Evolutionary conservation across 2,113 vertebrate genomes (phyloP).

Genomic region (Corvus cornix): DNA sequence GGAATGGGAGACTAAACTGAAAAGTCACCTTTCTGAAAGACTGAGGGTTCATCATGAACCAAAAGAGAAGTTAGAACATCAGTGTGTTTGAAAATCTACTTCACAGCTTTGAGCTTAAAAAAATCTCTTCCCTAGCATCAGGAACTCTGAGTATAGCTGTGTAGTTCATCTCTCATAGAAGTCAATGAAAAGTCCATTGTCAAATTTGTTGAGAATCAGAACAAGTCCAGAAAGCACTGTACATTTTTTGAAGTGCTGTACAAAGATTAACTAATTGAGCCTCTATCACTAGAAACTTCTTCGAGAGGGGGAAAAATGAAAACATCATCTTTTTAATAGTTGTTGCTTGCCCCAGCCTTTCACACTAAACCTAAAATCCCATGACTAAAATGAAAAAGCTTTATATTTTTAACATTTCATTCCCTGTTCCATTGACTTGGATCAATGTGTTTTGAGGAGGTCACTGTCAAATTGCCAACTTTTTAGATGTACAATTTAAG

Average conservation of each 20-base stretch:
- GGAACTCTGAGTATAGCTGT: neutral
- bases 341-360: neutral
- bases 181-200: neutral
- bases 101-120: neutral
- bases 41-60: neutral
- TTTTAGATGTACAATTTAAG: conserved; percentile 71
- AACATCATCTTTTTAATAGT: conserved; percentile 18
- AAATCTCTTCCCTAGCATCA: neutral
- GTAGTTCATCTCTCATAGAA: neutral
- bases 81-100: neutral
- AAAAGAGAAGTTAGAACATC: neutral
- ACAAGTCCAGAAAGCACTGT: neutral
- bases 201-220: neutral
- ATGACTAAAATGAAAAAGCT: conserved; percentile 9
- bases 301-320: neutral
- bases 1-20: neutral
- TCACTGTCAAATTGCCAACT: conserved; percentile 68
- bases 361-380: conserved; percentile 12
- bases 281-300: neutral
- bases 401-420: conserved; percentile 64
- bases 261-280: conserved; percentile 1
- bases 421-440: conserved; percentile 62
- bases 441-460: conserved; percentile 60
- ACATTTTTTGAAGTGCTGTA: neutral
- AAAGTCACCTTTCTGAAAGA: neutral